Evolutionary conservation across 2,797 vertebrate species (phyloP), one percentile per base, ranked within the genome.

Genomic region (Threskiornis aethiopicus): DNA sequence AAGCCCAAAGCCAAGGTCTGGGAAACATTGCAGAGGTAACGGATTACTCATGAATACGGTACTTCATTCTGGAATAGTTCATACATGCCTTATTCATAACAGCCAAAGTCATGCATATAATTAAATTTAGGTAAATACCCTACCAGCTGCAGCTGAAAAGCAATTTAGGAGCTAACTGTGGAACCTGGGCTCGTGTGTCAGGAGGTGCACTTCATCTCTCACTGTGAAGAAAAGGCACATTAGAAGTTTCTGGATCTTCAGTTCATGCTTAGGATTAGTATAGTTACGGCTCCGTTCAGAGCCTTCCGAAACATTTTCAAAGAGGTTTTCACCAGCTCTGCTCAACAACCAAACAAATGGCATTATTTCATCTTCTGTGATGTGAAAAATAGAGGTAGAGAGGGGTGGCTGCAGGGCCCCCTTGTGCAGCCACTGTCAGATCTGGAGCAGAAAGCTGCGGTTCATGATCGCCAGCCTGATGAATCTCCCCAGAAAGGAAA

Each of bases 391-490:
- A 22, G 42, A 39, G 59, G 51, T 26, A 11, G 46, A 71, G 46
- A 4, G 15, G 4, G 3, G 3, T 64, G n/a, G 24, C 42, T 22
- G 25, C 2, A 2, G 55, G 39, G 31, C 44, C 52, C 28, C 33
- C 35, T 10, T 7, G 49, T 2, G 3, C 52, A 51, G 54, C 26
- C 2, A 0, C 24, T 5, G 2, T 2, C 1, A 1, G 31, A 3
- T 42, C 58, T 39, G 79, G 47, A 54, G 54, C 83, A 58, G 51
- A 17, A n/a, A 3, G 44, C 33, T 1, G 2, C 2, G 1, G 24
- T 22, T 67, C 22, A 3, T 14, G 2, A 1, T 33, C 13, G 5
- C 31, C 78, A 26, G 37, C 47, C 35, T 19, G 64, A 22, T 9
- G 19, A 6, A 31, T 55, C 33, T 51, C 51, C 49, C 24, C 41